Percentiles rank a stretch among this genome's conserved stretches.
Conservation (phyloP, 2,888 invertebrate genomes). For the Drosophila nr. perissopoda region DNA sequence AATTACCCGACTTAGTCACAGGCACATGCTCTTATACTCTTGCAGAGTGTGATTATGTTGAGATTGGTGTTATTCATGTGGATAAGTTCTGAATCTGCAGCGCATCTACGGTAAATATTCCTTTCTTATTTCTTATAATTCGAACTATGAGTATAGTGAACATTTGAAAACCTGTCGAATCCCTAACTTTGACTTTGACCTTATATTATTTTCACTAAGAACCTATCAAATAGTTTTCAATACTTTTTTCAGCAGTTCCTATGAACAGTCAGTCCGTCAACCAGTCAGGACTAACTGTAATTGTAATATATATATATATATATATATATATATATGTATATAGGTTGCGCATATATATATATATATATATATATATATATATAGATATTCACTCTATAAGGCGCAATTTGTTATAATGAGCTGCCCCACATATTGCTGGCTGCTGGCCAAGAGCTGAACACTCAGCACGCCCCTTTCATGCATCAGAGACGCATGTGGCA, state of each 20-base stretch:
- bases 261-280: not conserved
- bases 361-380: too few species aligned
- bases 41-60: not conserved
- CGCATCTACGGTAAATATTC: not conserved
- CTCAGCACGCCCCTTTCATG: conserved; percentile 23
- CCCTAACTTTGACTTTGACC: not conserved
- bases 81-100: not conserved
- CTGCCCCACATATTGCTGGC: conserved; percentile 48
- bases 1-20: not conserved
- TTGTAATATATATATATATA: not conserved
- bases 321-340: not conserved
- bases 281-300: not conserved
- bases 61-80: not conserved
- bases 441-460: conserved; percentile 32
- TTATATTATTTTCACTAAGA: too few species aligned
- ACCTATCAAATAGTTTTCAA: not conserved
- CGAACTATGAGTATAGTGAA: not conserved
- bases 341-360: too few species aligned
- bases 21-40: not conserved
- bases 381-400: not conserved
- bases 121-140: not conserved
- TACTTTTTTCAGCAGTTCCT: not conserved
- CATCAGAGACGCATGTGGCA: conserved; percentile 31
- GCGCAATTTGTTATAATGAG: conserved; percentile 25
- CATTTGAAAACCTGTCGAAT: not conserved